phyloP scores from a whole-genome alignment of 92 coral and sea anemone species.

The Muricea muricata region DNA sequence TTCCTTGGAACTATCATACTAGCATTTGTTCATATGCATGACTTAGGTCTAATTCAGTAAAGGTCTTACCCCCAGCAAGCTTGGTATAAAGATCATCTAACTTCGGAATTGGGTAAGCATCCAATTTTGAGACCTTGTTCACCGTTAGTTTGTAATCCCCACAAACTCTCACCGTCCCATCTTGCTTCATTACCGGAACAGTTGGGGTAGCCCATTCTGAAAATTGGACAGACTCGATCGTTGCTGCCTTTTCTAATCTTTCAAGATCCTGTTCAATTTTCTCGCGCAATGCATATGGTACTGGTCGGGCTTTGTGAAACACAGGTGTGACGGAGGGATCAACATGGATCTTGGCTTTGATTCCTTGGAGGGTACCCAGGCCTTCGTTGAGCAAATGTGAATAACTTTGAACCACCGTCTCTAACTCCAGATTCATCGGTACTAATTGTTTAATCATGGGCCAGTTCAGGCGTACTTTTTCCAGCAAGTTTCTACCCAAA shows the following conservation, averaged over 20 bases:
- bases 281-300: constrained; percentile 24
- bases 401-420: constrained; percentile 34
- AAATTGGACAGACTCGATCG: constrained; percentile 42
- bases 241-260: constrained; percentile 49
- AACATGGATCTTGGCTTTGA: constrained; percentile 57
- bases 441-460: constrained; percentile 19
- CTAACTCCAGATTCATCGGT: constrained; percentile 40
- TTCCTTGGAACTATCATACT: constrained; percentile 59
- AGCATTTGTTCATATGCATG: constrained; percentile 71
- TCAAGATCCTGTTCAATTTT: constrained; percentile 48
- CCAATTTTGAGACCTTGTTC: constrained; percentile 44
- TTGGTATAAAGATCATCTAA: constrained; percentile 55
- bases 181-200: constrained; percentile 35
- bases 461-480: too few species aligned
- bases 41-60: constrained; percentile 64
- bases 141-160: constrained; percentile 43
- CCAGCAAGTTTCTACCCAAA: constrained; percentile 58
- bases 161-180: constrained; percentile 33
- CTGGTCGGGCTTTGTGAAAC: constrained; percentile 6
- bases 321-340: constrained; percentile 33
- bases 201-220: constrained; percentile 54
- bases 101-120: constrained; percentile 63
- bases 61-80: constrained; percentile 50
- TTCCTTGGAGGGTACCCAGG: constrained; percentile 59
- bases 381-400: constrained; percentile 43